Conservation (phyloP, 2,888 invertebrate genomes). For the Drosophila niveifrons region DNA sequence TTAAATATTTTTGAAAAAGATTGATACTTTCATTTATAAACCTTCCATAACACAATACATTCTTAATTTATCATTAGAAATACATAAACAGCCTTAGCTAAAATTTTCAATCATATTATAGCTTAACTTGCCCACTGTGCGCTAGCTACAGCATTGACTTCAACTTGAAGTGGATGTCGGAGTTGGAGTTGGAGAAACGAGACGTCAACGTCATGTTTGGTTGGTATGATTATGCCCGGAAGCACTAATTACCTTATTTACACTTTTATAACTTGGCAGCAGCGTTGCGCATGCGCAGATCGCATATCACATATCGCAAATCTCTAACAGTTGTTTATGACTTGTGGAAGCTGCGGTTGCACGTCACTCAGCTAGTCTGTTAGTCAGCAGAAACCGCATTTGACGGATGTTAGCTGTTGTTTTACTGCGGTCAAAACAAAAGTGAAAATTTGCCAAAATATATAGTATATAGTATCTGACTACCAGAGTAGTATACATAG, state of each 20-base stretch:
- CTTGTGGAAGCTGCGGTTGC: constrained; percentile 62
- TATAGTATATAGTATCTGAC: constrained; percentile 1
- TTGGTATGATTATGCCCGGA: constrained; percentile 82
- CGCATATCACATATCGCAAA: constrained; percentile 33
- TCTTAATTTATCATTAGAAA: too few species aligned
- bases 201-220: constrained; percentile 71
- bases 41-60: too few species aligned
- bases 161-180: constrained; percentile 12
- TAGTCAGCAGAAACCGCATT: constrained; percentile 13
- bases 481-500: background rate
- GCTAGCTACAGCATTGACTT: background rate
- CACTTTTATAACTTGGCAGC: constrained; percentile 80
- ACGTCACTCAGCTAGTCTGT: constrained; percentile 10
- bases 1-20: too few species aligned
- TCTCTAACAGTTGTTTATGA: constrained; percentile 72
- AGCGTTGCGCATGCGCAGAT: constrained; percentile 62
- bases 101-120: background rate
- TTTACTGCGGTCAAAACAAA: constrained; percentile 42
- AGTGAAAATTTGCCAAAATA: constrained; percentile 67
- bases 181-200: constrained; percentile 31
- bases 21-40: too few species aligned
- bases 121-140: constrained; percentile 16
- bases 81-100: too few species aligned
- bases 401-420: constrained; percentile 64
- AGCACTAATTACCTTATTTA: constrained; percentile 84